These are phyloP conservation scores for Hirtodrosophila confusa DNA, from an alignment of 2,888 invertebrate species.

Conservation along the genomic window DNA sequence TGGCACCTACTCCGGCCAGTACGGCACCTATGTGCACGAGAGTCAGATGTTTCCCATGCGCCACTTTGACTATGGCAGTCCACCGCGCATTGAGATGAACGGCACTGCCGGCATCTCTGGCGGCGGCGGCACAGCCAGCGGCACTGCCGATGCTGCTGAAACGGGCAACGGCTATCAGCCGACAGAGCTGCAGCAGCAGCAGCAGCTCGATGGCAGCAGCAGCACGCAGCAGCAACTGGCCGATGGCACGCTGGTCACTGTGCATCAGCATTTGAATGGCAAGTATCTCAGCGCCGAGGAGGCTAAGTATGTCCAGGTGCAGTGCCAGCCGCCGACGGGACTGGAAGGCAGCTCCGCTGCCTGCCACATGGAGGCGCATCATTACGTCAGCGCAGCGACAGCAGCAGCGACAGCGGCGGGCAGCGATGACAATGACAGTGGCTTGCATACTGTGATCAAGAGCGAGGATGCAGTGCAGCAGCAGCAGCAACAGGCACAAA, in stretches of 20 bases:
- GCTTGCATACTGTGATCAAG: constrained; percentile 83
- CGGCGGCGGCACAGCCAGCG: constrained; percentile 56
- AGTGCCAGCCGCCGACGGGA: constrained; percentile 68
- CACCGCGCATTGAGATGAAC: constrained; percentile 82
- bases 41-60: constrained; percentile 89
- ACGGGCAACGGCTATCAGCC: constrained; percentile 76
- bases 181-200: constrained; percentile 44
- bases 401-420: constrained; percentile 38
- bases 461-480: constrained; percentile 77
- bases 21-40: constrained; percentile 89
- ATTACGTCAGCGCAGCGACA: constrained; percentile 62
- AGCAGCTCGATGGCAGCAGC: constrained; percentile 38
- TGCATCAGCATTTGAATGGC: constrained; percentile 77
- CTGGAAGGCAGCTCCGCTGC: constrained; percentile 72
- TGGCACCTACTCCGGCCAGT: constrained; percentile 87
- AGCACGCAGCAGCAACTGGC: constrained; percentile 52
- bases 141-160: constrained; percentile 86
- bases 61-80: constrained; percentile 84
- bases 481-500: constrained; percentile 80
- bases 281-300: constrained; percentile 83
- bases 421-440: constrained; percentile 78
- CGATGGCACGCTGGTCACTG: constrained; percentile 66
- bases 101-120: constrained; percentile 43
- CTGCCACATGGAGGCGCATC: constrained; percentile 79
- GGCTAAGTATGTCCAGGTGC: constrained; percentile 82